A percentile compares a stretch with the other conserved stretches of the same genome.
These are phyloP conservation scores for Bergia puertoricense DNA, from an alignment of 92 coral and sea anemone genomes.

Conservation along the genomic window DNA sequence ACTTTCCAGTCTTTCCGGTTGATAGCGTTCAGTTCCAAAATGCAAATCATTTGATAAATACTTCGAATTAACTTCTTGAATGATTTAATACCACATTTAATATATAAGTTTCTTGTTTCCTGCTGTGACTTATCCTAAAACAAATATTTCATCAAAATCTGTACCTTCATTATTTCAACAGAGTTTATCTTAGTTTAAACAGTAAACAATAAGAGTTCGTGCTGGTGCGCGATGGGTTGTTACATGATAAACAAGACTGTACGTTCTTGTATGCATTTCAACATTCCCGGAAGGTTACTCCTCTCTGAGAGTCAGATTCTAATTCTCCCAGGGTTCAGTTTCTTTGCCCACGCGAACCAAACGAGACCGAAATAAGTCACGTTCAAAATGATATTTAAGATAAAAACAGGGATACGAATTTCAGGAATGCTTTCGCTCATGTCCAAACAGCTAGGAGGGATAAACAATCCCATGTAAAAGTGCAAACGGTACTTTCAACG, in stretches of 20 bases:
- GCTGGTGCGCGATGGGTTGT: neutral
- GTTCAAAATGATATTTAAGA: neutral
- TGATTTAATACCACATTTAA: neutral
- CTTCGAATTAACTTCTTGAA: constrained; percentile 15
- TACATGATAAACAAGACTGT: neutral
- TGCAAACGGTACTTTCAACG: neutral
- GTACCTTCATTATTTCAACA: constrained; percentile 7
- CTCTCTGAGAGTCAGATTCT: neutral
- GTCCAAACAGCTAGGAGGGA: neutral
- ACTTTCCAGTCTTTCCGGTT: constrained; percentile 8
- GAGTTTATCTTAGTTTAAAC: constrained; percentile 1
- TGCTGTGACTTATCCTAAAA: constrained; percentile 15
- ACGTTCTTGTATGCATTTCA: neutral
- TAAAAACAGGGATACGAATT: neutral
- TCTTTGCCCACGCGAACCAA: neutral
- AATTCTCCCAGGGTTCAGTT: neutral
- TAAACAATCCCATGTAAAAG: neutral
- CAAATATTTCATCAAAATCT: constrained; percentile 4
- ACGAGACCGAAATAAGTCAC: neutral
- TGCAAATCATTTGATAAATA: constrained; percentile 16
- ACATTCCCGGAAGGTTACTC: neutral
- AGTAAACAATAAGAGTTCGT: neutral
- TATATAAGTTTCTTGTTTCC: neutral
- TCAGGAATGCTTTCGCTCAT: neutral
- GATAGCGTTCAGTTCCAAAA: neutral